phyloP scores from a whole-genome alignment of 2,113 vertebrate species.

The Macrotis lagotis region DNA sequence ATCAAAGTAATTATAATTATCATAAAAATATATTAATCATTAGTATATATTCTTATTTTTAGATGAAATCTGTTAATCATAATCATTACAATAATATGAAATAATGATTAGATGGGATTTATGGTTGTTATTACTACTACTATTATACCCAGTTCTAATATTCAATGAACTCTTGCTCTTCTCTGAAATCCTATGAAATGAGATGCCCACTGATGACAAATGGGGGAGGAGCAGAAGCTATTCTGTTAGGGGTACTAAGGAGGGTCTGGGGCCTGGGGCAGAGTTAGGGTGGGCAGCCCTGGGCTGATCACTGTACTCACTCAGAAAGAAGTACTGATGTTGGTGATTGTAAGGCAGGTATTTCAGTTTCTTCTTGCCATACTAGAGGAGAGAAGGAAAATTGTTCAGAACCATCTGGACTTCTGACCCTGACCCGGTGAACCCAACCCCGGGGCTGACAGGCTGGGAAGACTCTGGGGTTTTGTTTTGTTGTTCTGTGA shows the following conservation, averaged over 20 bases:
- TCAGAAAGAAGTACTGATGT: slow-evolving; percentile 95
- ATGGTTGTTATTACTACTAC: neutral
- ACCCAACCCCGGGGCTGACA: neutral
- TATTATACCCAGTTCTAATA: neutral
- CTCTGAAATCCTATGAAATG: neutral
- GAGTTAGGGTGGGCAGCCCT: neutral
- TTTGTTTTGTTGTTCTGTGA: too few relatives aligned
- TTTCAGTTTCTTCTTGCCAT: slow-evolving; percentile 94
- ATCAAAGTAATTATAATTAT: neutral
- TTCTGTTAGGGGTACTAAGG: neutral
- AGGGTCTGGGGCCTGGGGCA: neutral
- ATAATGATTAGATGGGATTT: neutral
- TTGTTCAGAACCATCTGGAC: neutral
- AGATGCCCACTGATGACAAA: neutral
- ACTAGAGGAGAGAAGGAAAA: slow-evolving; percentile 82
- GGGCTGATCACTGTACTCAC: slow-evolving; percentile 82
- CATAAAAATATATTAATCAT: neutral
- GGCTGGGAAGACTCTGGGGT: neutral
- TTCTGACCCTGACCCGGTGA: neutral
- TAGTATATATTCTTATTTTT: neutral
- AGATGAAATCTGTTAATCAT: neutral
- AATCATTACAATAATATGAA: neutral
- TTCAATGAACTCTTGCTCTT: neutral
- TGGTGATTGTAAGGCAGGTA: slow-evolving; percentile 92
- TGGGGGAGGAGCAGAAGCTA: neutral